Evolutionary conservation across 2,888 invertebrate species (phyloP).

Genomic region (Quadriops clusia): DNA sequence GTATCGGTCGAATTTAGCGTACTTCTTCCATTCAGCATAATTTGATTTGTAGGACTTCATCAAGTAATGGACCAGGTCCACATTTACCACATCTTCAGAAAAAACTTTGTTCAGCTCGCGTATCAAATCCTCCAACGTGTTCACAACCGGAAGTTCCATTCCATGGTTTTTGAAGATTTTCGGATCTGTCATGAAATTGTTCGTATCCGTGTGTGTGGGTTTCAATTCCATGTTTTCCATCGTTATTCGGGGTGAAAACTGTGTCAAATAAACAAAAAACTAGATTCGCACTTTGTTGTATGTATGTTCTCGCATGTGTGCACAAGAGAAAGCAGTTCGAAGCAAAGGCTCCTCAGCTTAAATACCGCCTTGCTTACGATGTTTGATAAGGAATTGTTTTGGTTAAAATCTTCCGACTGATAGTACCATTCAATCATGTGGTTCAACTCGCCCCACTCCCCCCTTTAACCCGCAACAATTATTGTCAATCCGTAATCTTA

Average conservation of each 20-base stretch:
- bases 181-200: conserved; percentile 5
- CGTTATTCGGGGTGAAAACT: neutral
- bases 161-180: conserved; percentile 3
- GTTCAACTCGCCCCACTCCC: too few relatives aligned
- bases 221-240: neutral
- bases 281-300: conserved; percentile 1
- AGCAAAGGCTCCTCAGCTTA: too few relatives aligned
- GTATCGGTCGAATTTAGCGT: conserved; percentile 86
- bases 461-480: too few relatives aligned
- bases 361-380: too few relatives aligned
- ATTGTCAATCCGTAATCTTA: too few relatives aligned
- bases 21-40: conserved; percentile 84
- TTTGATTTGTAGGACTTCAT: conserved; percentile 76
- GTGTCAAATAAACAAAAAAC: conserved; percentile 3
- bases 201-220: neutral
- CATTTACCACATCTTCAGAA: conserved; percentile 68
- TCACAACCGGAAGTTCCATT: conserved; percentile 27
- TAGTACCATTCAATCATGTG: too few relatives aligned
- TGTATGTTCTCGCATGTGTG: too few relatives aligned
- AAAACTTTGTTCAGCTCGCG: conserved; percentile 66
- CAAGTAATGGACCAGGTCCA: conserved; percentile 78
- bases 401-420: too few relatives aligned
- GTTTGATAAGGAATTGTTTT: too few relatives aligned
- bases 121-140: conserved; percentile 49
- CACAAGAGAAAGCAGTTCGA: conserved; percentile 3